Percentiles rank a stretch among this genome's conserved stretches.
Conservation (phyloP, 2,113 vertebrate genomes). For the Ammodytes dubius region DNA sequence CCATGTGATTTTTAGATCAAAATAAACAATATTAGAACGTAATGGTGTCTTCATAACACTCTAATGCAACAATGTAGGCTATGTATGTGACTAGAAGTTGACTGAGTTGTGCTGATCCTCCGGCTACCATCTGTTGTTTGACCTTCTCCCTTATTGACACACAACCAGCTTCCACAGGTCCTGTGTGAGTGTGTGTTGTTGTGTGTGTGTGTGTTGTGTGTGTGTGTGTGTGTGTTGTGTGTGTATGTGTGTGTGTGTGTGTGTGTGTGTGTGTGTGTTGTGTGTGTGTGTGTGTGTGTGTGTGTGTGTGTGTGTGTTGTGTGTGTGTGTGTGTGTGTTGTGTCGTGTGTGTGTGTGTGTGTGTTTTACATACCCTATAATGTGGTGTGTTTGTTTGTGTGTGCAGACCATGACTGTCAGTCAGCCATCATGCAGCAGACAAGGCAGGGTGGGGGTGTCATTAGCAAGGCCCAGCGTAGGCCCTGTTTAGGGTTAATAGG, state of each 20-base stretch:
- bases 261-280: constrained; percentile 48
- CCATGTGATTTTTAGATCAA: neutral
- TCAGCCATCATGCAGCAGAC: constrained; percentile 61
- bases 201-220: constrained; percentile 58
- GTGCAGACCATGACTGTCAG: constrained; percentile 68
- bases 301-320: constrained; percentile 60
- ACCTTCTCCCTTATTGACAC: constrained; percentile 75
- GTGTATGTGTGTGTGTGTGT: too few relatives aligned
- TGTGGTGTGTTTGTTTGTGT: constrained; percentile 74
- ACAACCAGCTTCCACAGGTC: constrained; percentile 49
- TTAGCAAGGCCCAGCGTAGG: constrained; percentile 54
- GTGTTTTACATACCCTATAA: constrained; percentile 40
- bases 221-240: constrained; percentile 62
- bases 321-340: constrained; percentile 49
- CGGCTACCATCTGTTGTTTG: constrained; percentile 81
- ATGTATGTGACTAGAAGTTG: constrained; percentile 50
- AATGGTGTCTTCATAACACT: neutral
- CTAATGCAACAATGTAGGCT: neutral
- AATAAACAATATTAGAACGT: neutral
- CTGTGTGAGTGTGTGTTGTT: constrained; percentile 62
- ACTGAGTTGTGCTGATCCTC: constrained; percentile 65
- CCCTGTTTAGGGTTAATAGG: constrained; percentile 86
- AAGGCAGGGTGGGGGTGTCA: constrained; percentile 58
- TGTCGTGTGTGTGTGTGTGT: constrained; percentile 49
- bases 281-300: constrained; percentile 58